Conservation (phyloP, 1,140 invertebrate genomes). For the Diabrotica undecimpunctata region DNA sequence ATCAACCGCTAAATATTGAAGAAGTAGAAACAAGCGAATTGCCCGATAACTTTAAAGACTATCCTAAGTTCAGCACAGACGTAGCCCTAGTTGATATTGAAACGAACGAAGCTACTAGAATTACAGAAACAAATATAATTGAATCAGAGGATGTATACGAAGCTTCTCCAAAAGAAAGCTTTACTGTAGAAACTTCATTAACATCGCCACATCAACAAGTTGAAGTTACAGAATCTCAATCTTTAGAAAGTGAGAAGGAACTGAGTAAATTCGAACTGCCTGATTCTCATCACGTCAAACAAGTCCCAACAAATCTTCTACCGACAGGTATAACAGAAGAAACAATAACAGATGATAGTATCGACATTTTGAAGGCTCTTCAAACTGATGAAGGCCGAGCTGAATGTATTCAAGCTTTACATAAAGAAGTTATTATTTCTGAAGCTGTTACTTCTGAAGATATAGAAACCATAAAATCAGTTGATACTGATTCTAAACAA, state of each 20-base stretch:
- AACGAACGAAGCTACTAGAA: slow-evolving; percentile 55
- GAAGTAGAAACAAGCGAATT: slow-evolving; percentile 55
- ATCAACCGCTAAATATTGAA: slow-evolving; percentile 55
- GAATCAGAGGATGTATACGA: slow-evolving; percentile 54
- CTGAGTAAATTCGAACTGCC: slow-evolving; percentile 52
- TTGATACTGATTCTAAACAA: slow-evolving; percentile 46
- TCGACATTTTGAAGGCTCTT: slow-evolving; percentile 49
- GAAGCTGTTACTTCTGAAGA: slow-evolving; percentile 53
- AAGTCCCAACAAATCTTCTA: slow-evolving; percentile 52
- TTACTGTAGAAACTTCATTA: slow-evolving; percentile 46
- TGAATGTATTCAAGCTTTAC: slow-evolving; percentile 48
- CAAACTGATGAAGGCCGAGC: slow-evolving; percentile 46
- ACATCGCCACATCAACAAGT: slow-evolving; percentile 50
- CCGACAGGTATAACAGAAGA: slow-evolving; percentile 60
- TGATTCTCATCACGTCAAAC: slow-evolving; percentile 54
- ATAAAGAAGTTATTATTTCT: slow-evolving; percentile 54
- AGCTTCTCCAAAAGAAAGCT: slow-evolving; percentile 41
- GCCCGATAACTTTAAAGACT: slow-evolving; percentile 52
- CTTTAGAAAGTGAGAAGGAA: slow-evolving; percentile 56
- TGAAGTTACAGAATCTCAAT: slow-evolving; percentile 51
- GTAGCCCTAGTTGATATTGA: slow-evolving; percentile 50
- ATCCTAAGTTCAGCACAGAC: slow-evolving; percentile 55
- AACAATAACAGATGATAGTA: slow-evolving; percentile 51
- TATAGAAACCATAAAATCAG: slow-evolving; percentile 37
- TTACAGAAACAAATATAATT: slow-evolving; percentile 53